Evolutionary conservation across 2,888 invertebrate genomes (phyloP), one percentile per base, ranked within the genome.

Genomic region (Andrena minutula): DNA sequence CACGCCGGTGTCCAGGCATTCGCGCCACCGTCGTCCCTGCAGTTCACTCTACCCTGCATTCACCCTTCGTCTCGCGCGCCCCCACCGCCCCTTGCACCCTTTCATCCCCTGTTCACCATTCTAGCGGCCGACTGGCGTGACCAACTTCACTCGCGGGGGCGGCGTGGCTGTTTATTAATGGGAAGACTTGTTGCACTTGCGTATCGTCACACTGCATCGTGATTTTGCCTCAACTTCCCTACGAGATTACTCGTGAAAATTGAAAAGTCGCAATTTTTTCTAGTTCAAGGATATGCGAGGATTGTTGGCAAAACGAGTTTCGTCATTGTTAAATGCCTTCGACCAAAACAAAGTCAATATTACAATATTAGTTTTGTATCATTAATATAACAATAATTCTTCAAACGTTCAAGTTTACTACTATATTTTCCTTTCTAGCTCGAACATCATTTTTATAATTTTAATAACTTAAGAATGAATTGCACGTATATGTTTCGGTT

Each of bases 171-270:
- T 79, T 86, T 86, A 88, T 87, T 87, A 88, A 87, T 87, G 86
- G 82, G 84, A 86, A 86, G 86, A 87, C 87, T 87, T 87, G 87
- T 87, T 87, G 87, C 87, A 86, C 87, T 56, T 78, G 51, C 68
- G 83, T 74, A 77, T 83, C 82, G 35, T 16, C 30, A 16, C 47
- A 16, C 60, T 28, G 35, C 56, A 71, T 51, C 66, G 12, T 10
- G 71, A 75, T 65, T 32, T 79, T 47, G 47, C 32, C 51, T 71
- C 70, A 47, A 47, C 26, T 41, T 49, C 35, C 41, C 16, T 35
- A 12, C 20, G n/a, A 10, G 60, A 70, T 73, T 60, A 47, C 16
- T 35, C 56, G 5, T 20, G 53, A 28, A 53, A 65, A 73, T 35
- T 35, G 26, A 41, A 41, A 16, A 41, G 41, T 16, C 41, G 41